A percentile compares a stretch with the other conserved stretches of the same genome.
These are phyloP conservation scores for Invenusta paracnida DNA, from an alignment of 2,888 invertebrate species.

Conservation along the genomic window DNA sequence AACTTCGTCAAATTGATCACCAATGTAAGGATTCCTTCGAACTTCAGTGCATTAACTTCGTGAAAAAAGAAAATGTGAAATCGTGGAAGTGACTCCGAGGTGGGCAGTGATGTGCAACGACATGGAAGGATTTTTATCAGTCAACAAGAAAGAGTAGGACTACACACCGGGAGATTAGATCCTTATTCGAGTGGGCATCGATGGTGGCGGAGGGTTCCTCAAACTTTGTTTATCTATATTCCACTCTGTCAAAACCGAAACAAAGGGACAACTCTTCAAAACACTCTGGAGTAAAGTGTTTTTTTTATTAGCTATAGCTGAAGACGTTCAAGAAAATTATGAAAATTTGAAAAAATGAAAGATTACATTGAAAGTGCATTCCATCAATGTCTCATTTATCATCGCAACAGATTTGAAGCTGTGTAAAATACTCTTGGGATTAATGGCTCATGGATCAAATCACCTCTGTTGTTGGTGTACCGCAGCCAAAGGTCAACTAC, in stretches of 20 bases:
- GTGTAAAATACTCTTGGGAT: slow-evolving; percentile 23
- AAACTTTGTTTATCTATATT: slow-evolving; percentile 14
- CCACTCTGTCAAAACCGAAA: slow-evolving; percentile 1
- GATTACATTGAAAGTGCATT: background rate
- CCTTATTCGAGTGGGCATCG: slow-evolving; percentile 3
- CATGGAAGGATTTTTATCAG: background rate
- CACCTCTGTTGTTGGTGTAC: slow-evolving; percentile 30
- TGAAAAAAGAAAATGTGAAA: background rate
- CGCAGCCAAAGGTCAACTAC: slow-evolving; percentile 5
- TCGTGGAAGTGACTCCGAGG: background rate
- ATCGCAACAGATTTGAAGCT: slow-evolving; percentile 18
- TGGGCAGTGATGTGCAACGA: background rate
- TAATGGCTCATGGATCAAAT: slow-evolving; percentile 18
- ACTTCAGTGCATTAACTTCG: background rate
- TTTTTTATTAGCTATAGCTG: background rate
- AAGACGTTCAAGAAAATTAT: background rate
- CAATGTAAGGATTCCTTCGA: background rate
- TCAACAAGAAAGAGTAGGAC: background rate
- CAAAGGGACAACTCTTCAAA: background rate
- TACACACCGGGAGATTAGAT: background rate
- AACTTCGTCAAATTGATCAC: background rate
- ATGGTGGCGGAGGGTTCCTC: slow-evolving; percentile 32
- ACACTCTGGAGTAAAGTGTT: background rate
- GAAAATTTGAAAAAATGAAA: background rate
- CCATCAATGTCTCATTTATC: background rate